Evolutionary conservation across 2,888 invertebrate genomes (phyloP), one percentile per base, ranked within the genome.

Genomic region (Homarus gammarus): DNA sequence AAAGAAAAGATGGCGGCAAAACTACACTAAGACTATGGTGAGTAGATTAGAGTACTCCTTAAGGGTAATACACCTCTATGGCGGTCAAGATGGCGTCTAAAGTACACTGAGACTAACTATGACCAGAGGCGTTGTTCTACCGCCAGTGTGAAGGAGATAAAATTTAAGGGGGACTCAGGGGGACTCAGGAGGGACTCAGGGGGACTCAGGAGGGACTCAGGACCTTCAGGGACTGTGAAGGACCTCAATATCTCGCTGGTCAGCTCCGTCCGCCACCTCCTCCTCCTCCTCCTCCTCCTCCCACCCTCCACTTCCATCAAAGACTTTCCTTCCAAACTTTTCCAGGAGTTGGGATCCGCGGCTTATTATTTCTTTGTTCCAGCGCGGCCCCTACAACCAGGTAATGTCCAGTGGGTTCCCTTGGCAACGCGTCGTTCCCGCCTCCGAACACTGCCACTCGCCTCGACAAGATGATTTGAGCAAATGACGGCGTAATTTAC

Each of bases 331-430:
- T 79, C 72, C 70, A 81, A 87, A 87, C 87, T 87, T 87, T 81
- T 87, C 79, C 87, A 79, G 72, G 72, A 87, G 87, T 87, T 87
- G 79, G 81, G 85, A 87, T 72, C 87, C 81, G 51, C 73, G 87
- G 87, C 87, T 87, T 87, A 87, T 87, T 87, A 87, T 87, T 87
- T 87, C 87, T 87, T 87, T 87, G 87, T 87, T 83, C 87, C 73
- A 82, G 77, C 83, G 87, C 82, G 44, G 72, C 56, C 81, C 78
- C 72, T 79, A 87, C 81, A 81, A 81, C 81, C 87, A 87, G 87
- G 87, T 87, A 87, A 87, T 87, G 87, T 87, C 87, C 87, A 87
- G 87, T 75, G 38, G 87, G 81, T 87, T 81, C 31, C 87, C 87
- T 81, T 87, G 87, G 87, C 79, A 87, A 87, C 87, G 87, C 87